Evolutionary conservation across 2,113 vertebrate genomes (phyloP).

Genomic region (Alethe castanea): DNA sequence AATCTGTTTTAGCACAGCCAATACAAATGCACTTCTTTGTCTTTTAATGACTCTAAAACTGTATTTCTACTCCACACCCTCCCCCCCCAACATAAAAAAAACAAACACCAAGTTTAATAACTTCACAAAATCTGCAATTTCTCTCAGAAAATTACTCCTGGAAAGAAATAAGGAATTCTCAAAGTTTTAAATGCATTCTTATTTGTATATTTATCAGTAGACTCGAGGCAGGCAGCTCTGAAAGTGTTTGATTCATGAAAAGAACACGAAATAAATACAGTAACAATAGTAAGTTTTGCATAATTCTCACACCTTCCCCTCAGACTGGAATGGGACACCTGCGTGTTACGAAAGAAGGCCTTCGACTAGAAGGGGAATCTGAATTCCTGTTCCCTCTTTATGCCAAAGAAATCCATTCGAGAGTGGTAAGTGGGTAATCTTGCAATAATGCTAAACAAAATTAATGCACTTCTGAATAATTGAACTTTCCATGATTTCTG

Average conservation of each 20-base stretch:
- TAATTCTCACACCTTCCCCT: neutral
- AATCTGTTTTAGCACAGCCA: neutral
- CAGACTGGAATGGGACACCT: slow-evolving; percentile 94
- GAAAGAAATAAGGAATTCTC: neutral
- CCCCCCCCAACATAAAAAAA: neutral
- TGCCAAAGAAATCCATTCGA: slow-evolving; percentile 91
- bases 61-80: neutral
- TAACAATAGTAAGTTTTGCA: neutral
- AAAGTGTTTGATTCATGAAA: neutral
- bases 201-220: neutral
- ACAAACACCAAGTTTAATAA: neutral
- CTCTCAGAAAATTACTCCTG: neutral
- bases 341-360: slow-evolving; percentile 83
- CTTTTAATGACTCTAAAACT: neutral
- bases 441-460: neutral
- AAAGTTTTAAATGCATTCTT: neutral
- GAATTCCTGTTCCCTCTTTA: slow-evolving; percentile 94
- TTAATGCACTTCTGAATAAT: neutral
- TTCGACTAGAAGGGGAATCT: slow-evolving; percentile 92
- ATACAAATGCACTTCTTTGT: neutral
- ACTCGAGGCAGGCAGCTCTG: neutral
- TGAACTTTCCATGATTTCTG: neutral
- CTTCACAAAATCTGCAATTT: neutral
- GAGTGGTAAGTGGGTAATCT: slow-evolving; percentile 78
- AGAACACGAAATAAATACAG: neutral